These are phyloP conservation scores for Eurois occulta DNA, from an alignment of 2,888 invertebrate species.

Conservation along the genomic window DNA sequence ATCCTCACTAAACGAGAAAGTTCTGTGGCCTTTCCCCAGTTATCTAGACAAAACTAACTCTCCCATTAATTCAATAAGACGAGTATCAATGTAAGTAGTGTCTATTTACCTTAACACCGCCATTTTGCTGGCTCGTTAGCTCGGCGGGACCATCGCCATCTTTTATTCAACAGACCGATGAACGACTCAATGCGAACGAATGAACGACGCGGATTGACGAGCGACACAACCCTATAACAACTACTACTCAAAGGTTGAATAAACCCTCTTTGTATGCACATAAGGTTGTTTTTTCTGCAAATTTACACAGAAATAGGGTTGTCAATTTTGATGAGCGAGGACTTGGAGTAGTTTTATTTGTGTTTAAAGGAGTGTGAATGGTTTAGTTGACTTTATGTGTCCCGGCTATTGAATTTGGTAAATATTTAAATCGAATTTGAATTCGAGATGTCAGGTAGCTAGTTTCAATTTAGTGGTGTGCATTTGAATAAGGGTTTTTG, in stretches of 20 bases:
- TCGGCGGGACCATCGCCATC: conserved; percentile 73
- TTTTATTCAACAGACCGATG: conserved; percentile 83
- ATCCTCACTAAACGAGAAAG: not conserved
- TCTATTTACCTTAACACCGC: conserved; percentile 76
- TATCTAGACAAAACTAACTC: conserved; percentile 44
- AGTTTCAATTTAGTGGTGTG: conserved; percentile 42
- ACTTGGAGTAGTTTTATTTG: conserved; percentile 68
- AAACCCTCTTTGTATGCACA: conserved; percentile 45
- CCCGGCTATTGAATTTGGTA: conserved; percentile 45
- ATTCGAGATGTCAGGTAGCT: conserved; percentile 41
- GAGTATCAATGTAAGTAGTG: conserved; percentile 68
- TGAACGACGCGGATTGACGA: conserved; percentile 72
- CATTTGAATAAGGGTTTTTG: conserved; percentile 60
- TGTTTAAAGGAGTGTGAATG: conserved; percentile 64
- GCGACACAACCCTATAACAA: conserved; percentile 59
- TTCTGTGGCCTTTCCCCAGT: conserved; percentile 12
- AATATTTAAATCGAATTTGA: conserved; percentile 57
- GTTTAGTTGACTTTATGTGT: conserved; percentile 53
- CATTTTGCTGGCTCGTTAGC: conserved; percentile 79
- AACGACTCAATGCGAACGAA: conserved; percentile 79
- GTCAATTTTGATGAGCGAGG: conserved; percentile 55
- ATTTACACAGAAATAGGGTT: conserved; percentile 21
- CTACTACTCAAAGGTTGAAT: conserved; percentile 48
- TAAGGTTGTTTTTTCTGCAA: conserved; percentile 61
- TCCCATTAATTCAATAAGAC: conserved; percentile 56